Evolutionary conservation across 2,113 vertebrate genomes (phyloP), one percentile per base, ranked within the genome.

Genomic region (Alouatta palliata): DNA sequence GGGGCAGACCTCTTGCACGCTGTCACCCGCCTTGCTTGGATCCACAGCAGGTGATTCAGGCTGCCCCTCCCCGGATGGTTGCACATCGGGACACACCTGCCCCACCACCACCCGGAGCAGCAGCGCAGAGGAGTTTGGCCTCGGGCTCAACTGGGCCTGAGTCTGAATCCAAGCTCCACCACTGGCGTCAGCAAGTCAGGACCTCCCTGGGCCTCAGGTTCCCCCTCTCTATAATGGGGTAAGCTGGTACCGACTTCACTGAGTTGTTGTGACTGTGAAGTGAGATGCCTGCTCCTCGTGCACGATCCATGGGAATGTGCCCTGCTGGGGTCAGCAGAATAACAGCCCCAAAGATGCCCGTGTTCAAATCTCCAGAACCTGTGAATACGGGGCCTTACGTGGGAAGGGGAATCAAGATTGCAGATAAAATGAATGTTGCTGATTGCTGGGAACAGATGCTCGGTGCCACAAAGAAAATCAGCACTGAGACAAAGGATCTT

Each of bases 301-400:
- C 35, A 10, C 0, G 19, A 17, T 6, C 35, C 17, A 1, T 4
- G 12, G 7, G 5, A 10, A 64, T 0, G 58, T 21, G 23, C 43
- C 14, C 14, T 32, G 14, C 19, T 19, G 5, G 61, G 17, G 43
- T 45, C 20, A 1, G 23, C 58, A 58, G 70, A 49, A 27, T 32
- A 61, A 49, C 11, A 12, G 19, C 6, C 20, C 85, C 23, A 49
- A 66, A 77, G 20, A 43, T 13, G 23, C 47, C 45, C 11, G 12
- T 0, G 0, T 64, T 47, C 70, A 19, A 16, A 61, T 7, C 21
- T 37, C 35, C 3, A 0, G 30, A 77, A 58, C 45, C 52, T 10
- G 43, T 12, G 58, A 87, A 6, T 30, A 16, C 52, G 70, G 19
- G 0, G 3, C 77, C 10, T 58, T 5, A 14, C 3, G 2, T 37